A percentile compares a stretch with the other conserved stretches of the same genome.
Conservation (phyloP, 2,113 vertebrate species). For the Equus quagga region DNA sequence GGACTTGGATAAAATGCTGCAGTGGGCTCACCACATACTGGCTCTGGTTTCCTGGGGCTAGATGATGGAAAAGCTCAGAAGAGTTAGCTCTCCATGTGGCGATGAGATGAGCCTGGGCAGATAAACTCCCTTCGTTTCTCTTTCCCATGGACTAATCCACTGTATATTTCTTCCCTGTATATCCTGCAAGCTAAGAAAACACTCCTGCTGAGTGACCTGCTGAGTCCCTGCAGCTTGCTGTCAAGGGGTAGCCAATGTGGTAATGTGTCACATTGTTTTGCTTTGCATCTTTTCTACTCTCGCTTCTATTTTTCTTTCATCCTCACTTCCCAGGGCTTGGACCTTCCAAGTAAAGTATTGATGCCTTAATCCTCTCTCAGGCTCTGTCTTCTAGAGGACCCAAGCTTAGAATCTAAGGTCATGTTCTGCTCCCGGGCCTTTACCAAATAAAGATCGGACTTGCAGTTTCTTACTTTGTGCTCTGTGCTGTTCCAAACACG, state of each 20-base stretch:
- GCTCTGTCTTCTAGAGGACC: not conserved
- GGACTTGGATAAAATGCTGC: not conserved
- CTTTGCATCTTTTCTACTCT: not conserved
- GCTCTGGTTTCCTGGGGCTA: not conserved
- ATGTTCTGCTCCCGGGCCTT: not conserved
- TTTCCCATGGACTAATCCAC: not conserved
- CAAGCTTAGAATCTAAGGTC: not conserved
- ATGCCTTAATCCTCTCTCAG: not conserved
- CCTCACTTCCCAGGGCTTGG: not conserved
- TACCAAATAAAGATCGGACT: not conserved
- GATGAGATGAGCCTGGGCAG: not conserved
- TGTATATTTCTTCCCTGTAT: not conserved
- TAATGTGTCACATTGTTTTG: rapidly evolving
- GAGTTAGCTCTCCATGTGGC: not conserved
- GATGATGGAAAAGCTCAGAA: not conserved
- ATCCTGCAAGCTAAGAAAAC: not conserved
- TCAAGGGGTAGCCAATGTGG: rapidly evolving
- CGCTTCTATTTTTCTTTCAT: not conserved
- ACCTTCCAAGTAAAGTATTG: rapidly evolving
- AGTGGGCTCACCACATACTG: not conserved
- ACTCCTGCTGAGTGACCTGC: not conserved
- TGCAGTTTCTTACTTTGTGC: not conserved
- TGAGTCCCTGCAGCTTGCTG: not conserved
- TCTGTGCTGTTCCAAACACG: not conserved
- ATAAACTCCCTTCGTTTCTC: not conserved